These are phyloP conservation scores for Xyrichtys novacula DNA, from an alignment of 2,797 vertebrate species.

Conservation along the genomic window DNA sequence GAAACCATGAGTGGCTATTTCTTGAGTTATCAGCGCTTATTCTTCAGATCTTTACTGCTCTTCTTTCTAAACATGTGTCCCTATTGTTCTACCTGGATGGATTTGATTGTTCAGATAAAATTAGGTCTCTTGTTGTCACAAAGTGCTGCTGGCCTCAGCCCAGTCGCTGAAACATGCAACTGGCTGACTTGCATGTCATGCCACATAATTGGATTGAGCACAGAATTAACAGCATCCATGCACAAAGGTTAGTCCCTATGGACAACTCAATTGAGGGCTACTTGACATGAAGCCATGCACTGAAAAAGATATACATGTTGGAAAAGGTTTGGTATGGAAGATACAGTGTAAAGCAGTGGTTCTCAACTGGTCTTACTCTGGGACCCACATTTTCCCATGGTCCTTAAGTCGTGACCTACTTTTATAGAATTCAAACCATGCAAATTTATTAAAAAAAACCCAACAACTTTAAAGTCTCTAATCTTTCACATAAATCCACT, in stretches of 20 bases:
- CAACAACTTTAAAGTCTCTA: too few relatives aligned
- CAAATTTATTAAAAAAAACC: too few relatives aligned
- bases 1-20: conserved; percentile 4
- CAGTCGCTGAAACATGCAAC: conserved; percentile 25
- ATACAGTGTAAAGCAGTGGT: background rate
- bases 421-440: too few relatives aligned
- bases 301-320: background rate
- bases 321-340: conserved; percentile 3
- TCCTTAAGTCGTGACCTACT: too few relatives aligned
- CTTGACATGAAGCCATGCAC: conserved; percentile 9
- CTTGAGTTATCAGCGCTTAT: background rate
- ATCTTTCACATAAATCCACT: too few relatives aligned
- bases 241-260: conserved; percentile 33
- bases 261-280: conserved; percentile 23
- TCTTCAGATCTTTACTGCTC: background rate
- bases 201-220: conserved; percentile 35
- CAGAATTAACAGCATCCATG: conserved; percentile 39
- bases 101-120: conserved; percentile 13
- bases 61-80: background rate
- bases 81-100: background rate
- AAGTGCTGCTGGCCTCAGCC: conserved; percentile 9
- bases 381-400: too few relatives aligned
- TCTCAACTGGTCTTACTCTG: too few relatives aligned
- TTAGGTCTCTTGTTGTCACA: conserved; percentile 8
- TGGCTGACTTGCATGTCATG: conserved; percentile 20